Base-by-base conservation (phyloP, 2,888 invertebrate genomes). In the Micropterix aruncella region DNA sequence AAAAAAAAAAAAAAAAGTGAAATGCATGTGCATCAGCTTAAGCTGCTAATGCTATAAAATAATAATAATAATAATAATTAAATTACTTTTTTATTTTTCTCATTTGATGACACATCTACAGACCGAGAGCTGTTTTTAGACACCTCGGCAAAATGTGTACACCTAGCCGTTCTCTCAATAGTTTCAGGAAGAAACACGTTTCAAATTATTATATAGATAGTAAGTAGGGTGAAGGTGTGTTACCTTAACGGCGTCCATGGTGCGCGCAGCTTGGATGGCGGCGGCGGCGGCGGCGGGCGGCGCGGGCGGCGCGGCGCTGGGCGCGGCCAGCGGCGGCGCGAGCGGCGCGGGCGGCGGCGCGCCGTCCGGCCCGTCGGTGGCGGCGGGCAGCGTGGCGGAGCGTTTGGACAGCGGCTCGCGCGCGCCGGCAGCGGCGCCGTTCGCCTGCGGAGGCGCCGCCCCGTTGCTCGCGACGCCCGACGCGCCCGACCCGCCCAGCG, bases 401-500 rank as follows among this genome's bases (percentile, higher is more conserved):
- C 70, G 65, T 54, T 72, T 65, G 37, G 65, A 59, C 49, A 68
- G 62, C 47, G 66, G 65, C 56, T 72, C 71, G 60, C 74, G 51
- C 41, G 54, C 53, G 5, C 47, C 48, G 19, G 45, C 56, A 52
- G 40, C 61, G 57, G 27, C 62, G 60, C 44, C 58, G 60, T n/a
- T n/a, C 1, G 60, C 59, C 16, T 60, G 61, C 44, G 60, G 61
- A 27, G 57, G 57, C 47, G 57, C 55, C 37, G 60, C 60, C 15
- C 36, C 16, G 42, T 27, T 45, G 42, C 38, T 42, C 17, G 27
- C 43, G 40, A 18, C 47, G 42, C 4, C 16, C 7, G 65, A 65
- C 51, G 65, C 66, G 41, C 66, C 61, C 17, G 70, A 74, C 56
- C 75, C 76, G 55, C 75, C 73, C 60, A 75, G 66, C 38, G 75